These are phyloP conservation scores for Crambe crambe DNA, from an alignment of 37 sponge, comb jelly and placozoan species.

Conservation along the genomic window DNA sequence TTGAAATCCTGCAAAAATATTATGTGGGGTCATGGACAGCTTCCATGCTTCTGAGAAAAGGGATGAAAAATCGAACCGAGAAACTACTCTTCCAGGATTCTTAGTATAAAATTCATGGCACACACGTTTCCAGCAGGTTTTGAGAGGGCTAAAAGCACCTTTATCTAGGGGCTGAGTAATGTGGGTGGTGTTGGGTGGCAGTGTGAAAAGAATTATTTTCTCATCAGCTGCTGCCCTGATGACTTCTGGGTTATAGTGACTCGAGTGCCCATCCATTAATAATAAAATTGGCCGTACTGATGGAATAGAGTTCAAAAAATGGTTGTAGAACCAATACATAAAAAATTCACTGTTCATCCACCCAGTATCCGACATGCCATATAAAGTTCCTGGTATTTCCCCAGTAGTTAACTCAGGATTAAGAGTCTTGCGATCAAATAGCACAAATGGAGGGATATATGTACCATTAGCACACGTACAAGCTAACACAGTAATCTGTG, in stretches of 20 bases:
- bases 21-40: conserved; percentile 37
- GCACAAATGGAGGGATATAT: conserved; percentile 51
- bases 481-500: conserved; percentile 63
- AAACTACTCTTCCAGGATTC: conserved; percentile 46
- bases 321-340: too few species aligned
- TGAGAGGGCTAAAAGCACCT: conserved; percentile 47
- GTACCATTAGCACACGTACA: conserved; percentile 50
- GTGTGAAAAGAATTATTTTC: conserved; percentile 11
- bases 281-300: conserved; percentile 47
- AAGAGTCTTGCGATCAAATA: conserved; percentile 33
- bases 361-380: conserved; percentile 50
- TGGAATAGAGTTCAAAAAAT: conserved; percentile 31
- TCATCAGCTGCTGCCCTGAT: conserved; percentile 54
- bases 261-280: conserved; percentile 74
- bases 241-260: conserved; percentile 38
- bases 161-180: conserved; percentile 71
- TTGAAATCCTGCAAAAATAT: conserved; percentile 46
- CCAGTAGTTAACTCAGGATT: conserved; percentile 3
- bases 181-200: conserved; percentile 77
- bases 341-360: too few species aligned
- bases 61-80: conserved; percentile 16
- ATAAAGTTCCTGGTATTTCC: conserved; percentile 63
- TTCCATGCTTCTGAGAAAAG: conserved; percentile 48
- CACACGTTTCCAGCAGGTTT: conserved; percentile 34
- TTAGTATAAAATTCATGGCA: conserved; percentile 13